These are phyloP conservation scores for Aphidius gifuensis DNA, from an alignment of 1,140 invertebrate genomes.

Conservation along the genomic window DNA sequence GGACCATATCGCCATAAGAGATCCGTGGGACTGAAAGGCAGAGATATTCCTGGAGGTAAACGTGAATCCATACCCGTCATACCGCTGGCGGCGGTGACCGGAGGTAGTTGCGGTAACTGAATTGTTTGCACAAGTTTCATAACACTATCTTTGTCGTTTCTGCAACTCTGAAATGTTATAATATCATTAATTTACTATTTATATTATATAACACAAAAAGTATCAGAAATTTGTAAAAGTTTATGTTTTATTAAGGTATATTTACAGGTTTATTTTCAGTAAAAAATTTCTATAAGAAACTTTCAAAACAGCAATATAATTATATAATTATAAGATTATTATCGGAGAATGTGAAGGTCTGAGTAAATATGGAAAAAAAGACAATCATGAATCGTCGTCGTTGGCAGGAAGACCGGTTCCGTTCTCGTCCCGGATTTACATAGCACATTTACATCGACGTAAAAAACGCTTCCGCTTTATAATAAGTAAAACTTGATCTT, in stretches of 20 bases:
- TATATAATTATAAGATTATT: not conserved
- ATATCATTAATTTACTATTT: conserved; percentile 8
- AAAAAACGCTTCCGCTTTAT: conserved; percentile 43
- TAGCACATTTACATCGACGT: conserved; percentile 51
- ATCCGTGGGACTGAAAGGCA: conserved; percentile 71
- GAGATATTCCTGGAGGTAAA: conserved; percentile 62
- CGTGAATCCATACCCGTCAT: conserved; percentile 59
- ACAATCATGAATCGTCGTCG: conserved; percentile 10
- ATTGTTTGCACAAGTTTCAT: conserved; percentile 66
- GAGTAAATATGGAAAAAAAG: conserved; percentile 10
- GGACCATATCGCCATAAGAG: conserved; percentile 76
- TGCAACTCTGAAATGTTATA: not conserved
- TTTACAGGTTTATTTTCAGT: too few species aligned
- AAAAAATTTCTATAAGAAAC: too few species aligned
- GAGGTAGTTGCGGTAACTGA: conserved; percentile 59
- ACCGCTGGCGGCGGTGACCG: conserved; percentile 57
- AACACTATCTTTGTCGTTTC: conserved; percentile 33
- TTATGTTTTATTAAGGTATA: too few species aligned
- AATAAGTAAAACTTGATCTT: conserved; percentile 13
- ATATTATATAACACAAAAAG: conserved; percentile 9
- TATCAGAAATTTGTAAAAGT: too few species aligned
- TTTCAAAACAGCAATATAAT: too few species aligned
- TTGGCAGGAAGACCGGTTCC: conserved; percentile 49
- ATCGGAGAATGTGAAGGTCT: conserved; percentile 18
- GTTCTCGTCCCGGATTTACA: conserved; percentile 45